Evolutionary conservation across 2,113 vertebrate genomes (phyloP).

Genomic region (Carlito syrichta): DNA sequence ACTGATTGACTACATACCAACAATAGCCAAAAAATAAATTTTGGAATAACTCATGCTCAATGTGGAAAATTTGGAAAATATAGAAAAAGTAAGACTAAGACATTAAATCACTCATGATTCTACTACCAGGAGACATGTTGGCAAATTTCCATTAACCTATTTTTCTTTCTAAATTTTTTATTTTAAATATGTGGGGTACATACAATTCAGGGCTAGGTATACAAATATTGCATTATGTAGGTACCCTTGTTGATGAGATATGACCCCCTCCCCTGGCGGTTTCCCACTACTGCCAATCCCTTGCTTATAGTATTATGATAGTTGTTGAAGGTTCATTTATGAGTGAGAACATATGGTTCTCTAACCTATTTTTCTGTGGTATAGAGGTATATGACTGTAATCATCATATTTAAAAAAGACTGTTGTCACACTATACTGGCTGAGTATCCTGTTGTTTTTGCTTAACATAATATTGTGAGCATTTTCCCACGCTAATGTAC

Average conservation of each 20-base stretch:
- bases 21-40: neutral
- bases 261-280: too few relatives aligned
- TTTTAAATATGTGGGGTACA: too few relatives aligned
- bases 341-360: too few relatives aligned
- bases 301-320: too few relatives aligned
- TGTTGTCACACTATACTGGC: neutral
- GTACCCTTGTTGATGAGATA: too few relatives aligned
- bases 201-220: too few relatives aligned
- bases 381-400: neutral
- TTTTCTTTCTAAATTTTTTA: too few relatives aligned
- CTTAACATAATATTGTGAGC: neutral
- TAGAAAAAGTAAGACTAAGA: neutral
- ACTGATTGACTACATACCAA: neutral
- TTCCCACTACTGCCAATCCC: too few relatives aligned
- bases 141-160: neutral
- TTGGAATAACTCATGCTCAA: neutral
- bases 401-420: neutral
- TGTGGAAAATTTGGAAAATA: neutral
- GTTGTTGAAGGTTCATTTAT: too few relatives aligned
- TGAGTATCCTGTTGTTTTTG: neutral
- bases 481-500: neutral
- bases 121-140: neutral
- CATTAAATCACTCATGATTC: neutral
- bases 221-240: too few relatives aligned
- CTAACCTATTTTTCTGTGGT: neutral